Conservation (phyloP, 2,113 vertebrate species). For the Sinocyclocheilus maitianheensis region DNA sequence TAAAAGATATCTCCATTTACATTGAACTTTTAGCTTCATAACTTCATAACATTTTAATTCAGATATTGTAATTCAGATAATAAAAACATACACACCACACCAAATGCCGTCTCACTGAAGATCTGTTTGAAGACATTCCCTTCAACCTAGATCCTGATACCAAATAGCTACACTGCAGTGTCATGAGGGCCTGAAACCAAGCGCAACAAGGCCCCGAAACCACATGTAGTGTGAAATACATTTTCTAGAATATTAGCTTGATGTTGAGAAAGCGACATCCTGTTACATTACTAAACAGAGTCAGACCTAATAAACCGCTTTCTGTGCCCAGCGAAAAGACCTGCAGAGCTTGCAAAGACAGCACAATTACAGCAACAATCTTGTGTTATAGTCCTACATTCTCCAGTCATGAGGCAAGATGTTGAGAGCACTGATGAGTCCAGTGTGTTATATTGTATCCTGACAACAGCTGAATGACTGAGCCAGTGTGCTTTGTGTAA, state of each 20-base stretch:
- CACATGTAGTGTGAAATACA: not conserved
- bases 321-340: not conserved
- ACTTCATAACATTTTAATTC: no score
- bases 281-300: not conserved
- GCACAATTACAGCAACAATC: not conserved
- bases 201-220: no score
- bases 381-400: constrained; percentile 12
- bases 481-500: not conserved
- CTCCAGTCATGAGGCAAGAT: constrained; percentile 18
- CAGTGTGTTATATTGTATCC: constrained; percentile 23
- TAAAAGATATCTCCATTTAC: no score
- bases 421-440: not conserved
- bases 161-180: not conserved
- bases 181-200: not conserved
- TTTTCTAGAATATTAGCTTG: not conserved
- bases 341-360: no score
- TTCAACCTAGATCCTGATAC: not conserved
- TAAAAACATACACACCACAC: no score
- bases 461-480: not conserved
- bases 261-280: not conserved
- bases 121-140: not conserved
- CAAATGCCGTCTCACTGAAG: not conserved
- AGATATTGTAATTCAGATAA: no score
- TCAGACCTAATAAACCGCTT: not conserved
- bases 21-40: no score